Percentiles rank a stretch among this genome's conserved stretches.
Conservation (phyloP, 2,888 invertebrate genomes). For the Trachelus iudaicus region DNA sequence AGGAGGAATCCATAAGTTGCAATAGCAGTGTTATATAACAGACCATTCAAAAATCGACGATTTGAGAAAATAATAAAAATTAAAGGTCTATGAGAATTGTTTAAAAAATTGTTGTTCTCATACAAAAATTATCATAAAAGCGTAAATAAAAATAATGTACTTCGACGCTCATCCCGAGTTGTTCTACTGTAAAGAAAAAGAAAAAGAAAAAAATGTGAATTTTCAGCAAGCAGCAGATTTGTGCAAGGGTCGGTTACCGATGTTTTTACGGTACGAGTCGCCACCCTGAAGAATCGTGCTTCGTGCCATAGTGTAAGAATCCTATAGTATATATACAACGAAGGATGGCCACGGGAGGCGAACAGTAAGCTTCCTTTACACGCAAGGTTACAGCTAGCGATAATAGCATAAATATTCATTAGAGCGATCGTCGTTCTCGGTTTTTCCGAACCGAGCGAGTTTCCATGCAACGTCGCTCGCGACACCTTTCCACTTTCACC, state of each 20-base stretch:
- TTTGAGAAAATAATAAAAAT: not conserved
- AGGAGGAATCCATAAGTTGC: too few species aligned
- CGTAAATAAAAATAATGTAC: not conserved
- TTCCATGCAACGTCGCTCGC: not conserved
- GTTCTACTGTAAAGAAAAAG: not conserved
- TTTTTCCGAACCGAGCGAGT: not conserved
- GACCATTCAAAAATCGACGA: not conserved
- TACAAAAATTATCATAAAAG: not conserved
- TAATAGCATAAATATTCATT: conserved; percentile 50
- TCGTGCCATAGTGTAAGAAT: not conserved
- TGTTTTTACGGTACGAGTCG: not conserved
- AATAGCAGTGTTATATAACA: too few species aligned
- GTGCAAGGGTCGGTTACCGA: conserved; percentile 19
- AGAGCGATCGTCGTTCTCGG: conserved; percentile 15
- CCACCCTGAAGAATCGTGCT: not conserved
- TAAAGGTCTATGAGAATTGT: not conserved
- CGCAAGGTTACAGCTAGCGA: conserved; percentile 24
- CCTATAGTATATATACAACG: not conserved
- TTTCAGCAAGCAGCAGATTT: not conserved
- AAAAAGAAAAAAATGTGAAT: not conserved
- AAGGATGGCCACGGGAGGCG: not conserved
- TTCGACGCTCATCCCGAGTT: not conserved
- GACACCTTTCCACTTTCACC: not conserved
- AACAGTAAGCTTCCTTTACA: conserved; percentile 23
- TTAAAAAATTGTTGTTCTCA: not conserved